These are phyloP conservation scores for Thyatira batis DNA, from an alignment of 2,888 invertebrate genomes.

Conservation along the genomic window DNA sequence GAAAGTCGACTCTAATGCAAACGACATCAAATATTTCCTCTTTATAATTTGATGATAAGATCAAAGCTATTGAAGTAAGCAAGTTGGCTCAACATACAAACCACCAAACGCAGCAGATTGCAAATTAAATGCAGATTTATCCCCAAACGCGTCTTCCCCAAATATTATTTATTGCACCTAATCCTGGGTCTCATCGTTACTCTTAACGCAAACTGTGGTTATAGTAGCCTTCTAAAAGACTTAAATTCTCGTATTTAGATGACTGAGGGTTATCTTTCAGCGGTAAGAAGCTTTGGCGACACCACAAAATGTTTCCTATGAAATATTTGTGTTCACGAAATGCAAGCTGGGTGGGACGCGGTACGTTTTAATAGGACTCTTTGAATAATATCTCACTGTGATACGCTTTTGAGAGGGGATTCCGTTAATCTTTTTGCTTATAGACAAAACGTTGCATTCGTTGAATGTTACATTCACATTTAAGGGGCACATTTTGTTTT, in stretches of 20 bases:
- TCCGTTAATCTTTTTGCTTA: neutral
- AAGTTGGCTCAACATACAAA: too few species aligned
- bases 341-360: conserved; percentile 15
- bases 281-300: neutral
- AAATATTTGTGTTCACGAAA: conserved; percentile 35
- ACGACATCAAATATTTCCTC: too few species aligned
- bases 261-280: too few species aligned
- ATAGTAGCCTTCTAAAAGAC: too few species aligned
- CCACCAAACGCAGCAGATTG: too few species aligned
- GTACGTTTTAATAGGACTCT: conserved; percentile 23
- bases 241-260: too few species aligned
- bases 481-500: neutral
- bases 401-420: conserved; percentile 6
- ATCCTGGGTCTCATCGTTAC: neutral
- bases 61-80: too few species aligned
- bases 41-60: too few species aligned
- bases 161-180: neutral
- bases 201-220: too few species aligned
- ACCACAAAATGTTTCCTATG: conserved; percentile 18
- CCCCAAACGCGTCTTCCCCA: neutral
- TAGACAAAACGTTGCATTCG: neutral
- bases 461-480: neutral
- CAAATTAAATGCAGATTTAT: neutral
- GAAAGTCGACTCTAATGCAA: too few species aligned
- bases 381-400: conserved; percentile 15